Percentiles rank a stretch among this genome's conserved stretches.
Evolutionary conservation across 1,140 invertebrate genomes (phyloP).

Genomic region (Gyrodactylus bullatarudis): DNA sequence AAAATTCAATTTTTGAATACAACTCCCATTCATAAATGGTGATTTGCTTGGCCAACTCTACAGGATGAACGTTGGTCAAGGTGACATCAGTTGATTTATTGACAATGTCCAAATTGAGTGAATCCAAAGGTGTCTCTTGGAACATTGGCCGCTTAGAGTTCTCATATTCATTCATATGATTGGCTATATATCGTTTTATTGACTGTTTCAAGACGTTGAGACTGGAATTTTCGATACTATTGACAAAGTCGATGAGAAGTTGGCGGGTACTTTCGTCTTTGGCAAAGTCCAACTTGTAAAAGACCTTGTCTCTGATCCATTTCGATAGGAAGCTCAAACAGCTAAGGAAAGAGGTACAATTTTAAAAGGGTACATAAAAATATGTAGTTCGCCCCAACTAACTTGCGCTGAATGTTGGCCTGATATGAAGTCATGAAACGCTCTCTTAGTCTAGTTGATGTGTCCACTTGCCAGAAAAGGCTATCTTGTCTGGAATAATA

Average conservation of each 20-base stretch:
- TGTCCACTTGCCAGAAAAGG: neutral
- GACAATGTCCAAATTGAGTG: neutral
- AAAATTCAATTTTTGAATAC: conserved; percentile 1
- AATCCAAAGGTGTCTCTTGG: neutral
- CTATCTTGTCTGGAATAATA: neutral
- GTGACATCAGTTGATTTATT: neutral
- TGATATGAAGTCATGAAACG: neutral
- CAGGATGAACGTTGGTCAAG: neutral
- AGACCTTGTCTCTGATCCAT: neutral
- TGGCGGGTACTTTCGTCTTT: neutral
- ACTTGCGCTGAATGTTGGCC: neutral
- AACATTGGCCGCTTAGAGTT: neutral
- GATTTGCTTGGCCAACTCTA: neutral
- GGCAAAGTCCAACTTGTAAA: neutral
- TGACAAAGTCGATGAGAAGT: neutral
- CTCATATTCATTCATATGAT: neutral
- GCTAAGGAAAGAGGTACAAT: neutral
- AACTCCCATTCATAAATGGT: neutral
- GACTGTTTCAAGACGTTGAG: neutral
- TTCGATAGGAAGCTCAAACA: neutral
- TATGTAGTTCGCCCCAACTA: neutral
- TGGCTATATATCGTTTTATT: neutral
- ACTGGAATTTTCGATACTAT: neutral
- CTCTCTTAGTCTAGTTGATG: neutral
- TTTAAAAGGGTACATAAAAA: neutral